Conservation (phyloP, 2,797 vertebrate species). For the Capromys pilorides region DNA sequence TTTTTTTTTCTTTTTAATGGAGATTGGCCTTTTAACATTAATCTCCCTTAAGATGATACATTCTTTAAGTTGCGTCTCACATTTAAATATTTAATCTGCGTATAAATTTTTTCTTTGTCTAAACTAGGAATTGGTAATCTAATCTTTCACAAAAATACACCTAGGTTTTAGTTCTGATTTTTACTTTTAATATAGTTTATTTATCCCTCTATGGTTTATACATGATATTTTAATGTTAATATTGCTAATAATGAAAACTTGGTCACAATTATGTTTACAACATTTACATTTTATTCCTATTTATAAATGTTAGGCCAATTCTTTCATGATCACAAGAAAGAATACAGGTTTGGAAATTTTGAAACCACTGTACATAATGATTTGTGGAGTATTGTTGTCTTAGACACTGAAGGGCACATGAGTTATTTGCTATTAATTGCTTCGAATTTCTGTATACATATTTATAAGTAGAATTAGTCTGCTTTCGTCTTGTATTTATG, state of each 20-base stretch:
- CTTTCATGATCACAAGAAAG: neutral
- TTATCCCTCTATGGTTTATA: neutral
- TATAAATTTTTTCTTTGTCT: neutral
- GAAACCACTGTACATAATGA: neutral
- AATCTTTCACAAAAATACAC: neutral
- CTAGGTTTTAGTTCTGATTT: neutral
- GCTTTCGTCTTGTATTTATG: neutral
- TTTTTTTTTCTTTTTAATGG: neutral
- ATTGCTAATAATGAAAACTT: neutral
- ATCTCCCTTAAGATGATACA: neutral
- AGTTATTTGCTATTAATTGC: neutral
- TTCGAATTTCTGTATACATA: neutral
- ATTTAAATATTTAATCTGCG: neutral
- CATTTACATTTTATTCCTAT: neutral
- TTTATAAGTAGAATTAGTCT: neutral
- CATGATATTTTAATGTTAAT: neutral
- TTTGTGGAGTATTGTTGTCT: neutral
- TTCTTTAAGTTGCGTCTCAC: neutral
- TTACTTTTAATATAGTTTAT: neutral
- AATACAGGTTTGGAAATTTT: neutral
- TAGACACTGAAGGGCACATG: neutral
- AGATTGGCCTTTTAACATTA: neutral
- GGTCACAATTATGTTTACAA: neutral
- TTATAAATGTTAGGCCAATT: neutral
- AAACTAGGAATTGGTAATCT: neutral